These are phyloP conservation scores for Acropternis orthonyx DNA, from an alignment of 2,797 vertebrate genomes.

Conservation along the genomic window DNA sequence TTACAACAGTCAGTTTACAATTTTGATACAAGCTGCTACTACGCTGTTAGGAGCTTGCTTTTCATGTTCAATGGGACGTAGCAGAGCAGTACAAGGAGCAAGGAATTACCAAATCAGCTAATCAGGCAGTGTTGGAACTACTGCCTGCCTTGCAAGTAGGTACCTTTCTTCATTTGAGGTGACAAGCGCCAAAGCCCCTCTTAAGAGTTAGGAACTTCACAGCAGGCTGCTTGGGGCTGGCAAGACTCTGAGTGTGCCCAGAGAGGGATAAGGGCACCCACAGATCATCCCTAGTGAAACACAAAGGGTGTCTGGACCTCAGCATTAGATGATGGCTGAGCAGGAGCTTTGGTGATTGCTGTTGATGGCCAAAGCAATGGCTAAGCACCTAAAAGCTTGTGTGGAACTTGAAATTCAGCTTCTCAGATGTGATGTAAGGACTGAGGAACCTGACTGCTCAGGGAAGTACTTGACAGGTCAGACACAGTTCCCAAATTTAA, in stretches of 20 bases:
- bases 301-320: neutral
- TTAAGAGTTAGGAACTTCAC: neutral
- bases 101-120: neutral
- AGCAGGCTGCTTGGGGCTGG: neutral
- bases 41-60: neutral
- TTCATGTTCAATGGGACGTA: rapidly evolving
- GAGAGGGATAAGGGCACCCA: neutral
- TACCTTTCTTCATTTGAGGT: neutral
- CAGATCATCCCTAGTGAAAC: neutral
- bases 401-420: neutral
- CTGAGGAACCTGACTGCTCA: neutral
- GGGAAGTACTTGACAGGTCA: neutral
- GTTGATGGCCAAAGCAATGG: neutral
- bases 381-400: neutral
- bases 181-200: neutral
- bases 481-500: neutral
- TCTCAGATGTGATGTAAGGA: neutral
- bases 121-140: neutral
- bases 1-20: neutral
- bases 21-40: neutral
- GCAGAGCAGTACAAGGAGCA: neutral
- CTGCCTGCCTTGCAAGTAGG: neutral
- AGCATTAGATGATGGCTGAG: rapidly evolving
- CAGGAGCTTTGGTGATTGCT: neutral
- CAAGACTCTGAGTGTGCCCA: neutral